A percentile compares a stretch with the other conserved stretches of the same genome.
Evolutionary conservation across 2,113 vertebrate species (phyloP).

Genomic region (Cariama cristata): DNA sequence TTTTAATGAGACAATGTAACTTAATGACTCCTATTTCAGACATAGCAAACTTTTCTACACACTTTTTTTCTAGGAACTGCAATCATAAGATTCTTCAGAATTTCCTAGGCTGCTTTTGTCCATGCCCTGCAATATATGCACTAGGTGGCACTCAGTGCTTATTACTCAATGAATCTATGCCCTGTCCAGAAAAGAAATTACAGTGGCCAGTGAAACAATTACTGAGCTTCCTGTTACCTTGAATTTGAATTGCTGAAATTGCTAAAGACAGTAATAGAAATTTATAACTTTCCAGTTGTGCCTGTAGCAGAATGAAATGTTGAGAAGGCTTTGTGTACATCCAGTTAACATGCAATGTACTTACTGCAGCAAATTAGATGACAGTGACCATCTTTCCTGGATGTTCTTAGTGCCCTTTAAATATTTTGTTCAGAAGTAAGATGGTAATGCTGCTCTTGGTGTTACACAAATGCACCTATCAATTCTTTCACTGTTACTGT

Average conservation of each 20-base stretch:
- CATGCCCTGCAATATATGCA: neutral
- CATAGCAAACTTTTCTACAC: neutral
- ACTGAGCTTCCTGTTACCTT: neutral
- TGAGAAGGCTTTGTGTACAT: neutral
- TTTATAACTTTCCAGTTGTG: neutral
- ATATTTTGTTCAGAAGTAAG: neutral
- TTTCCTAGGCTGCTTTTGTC: neutral
- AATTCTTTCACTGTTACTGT: neutral
- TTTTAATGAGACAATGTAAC: neutral
- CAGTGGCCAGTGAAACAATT: neutral
- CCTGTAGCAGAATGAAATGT: neutral
- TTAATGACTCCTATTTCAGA: neutral
- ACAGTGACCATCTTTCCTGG: neutral
- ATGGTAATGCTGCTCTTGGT: neutral
- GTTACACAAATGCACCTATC: neutral
- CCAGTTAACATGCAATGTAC: neutral
- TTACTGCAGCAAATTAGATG: neutral
- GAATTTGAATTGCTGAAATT: neutral
- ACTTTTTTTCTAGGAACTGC: neutral
- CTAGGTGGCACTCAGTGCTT: slow-evolving; percentile 34
- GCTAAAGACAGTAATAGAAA: neutral
- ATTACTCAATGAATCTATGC: neutral
- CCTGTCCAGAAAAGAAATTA: neutral
- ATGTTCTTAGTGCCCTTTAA: neutral
- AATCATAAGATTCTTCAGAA: neutral